Conservation (phyloP, 2,888 invertebrate genomes). For the Hydroisotoma schaefferi region DNA sequence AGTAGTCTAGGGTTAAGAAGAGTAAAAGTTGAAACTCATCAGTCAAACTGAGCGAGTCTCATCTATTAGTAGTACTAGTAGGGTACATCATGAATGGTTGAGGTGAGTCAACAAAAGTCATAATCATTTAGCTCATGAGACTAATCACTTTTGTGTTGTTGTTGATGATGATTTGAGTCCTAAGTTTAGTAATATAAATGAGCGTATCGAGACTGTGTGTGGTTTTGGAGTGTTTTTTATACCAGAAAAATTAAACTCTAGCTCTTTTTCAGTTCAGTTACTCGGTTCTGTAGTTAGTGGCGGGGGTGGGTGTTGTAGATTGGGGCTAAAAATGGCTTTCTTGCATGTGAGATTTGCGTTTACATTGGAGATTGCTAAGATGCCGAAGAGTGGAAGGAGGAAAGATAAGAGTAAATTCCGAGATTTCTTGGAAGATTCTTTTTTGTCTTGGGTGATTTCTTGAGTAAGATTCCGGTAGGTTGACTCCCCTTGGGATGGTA, state of each 20-base stretch:
- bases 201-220: conserved; percentile 1
- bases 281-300: background rate
- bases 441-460: background rate
- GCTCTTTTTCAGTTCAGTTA: background rate
- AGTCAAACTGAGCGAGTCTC: too few relatives aligned
- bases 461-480: conserved; percentile 7
- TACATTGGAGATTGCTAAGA: too few relatives aligned
- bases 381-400: conserved; percentile 5
- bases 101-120: conserved; percentile 6
- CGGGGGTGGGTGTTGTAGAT: conserved; percentile 1
- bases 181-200: too few relatives aligned
- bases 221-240: too few relatives aligned
- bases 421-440: conserved; percentile 30
- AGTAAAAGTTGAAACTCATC: too few relatives aligned
- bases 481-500: conserved; percentile 45
- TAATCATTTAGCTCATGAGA: conserved; percentile 3
- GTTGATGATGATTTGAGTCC: conserved; percentile 3
- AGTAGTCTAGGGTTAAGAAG: too few relatives aligned
- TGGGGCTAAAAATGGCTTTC: background rate
- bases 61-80: too few relatives aligned
- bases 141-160: conserved; percentile 4
- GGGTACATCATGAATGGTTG: too few relatives aligned
- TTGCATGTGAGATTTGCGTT: background rate
- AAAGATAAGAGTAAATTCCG: conserved; percentile 27
- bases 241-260: too few relatives aligned